A percentile compares a stretch with the other conserved stretches of the same genome.
Conservation (phyloP, 1,140 invertebrate genomes). For the Ridgeia piscesae region DNA sequence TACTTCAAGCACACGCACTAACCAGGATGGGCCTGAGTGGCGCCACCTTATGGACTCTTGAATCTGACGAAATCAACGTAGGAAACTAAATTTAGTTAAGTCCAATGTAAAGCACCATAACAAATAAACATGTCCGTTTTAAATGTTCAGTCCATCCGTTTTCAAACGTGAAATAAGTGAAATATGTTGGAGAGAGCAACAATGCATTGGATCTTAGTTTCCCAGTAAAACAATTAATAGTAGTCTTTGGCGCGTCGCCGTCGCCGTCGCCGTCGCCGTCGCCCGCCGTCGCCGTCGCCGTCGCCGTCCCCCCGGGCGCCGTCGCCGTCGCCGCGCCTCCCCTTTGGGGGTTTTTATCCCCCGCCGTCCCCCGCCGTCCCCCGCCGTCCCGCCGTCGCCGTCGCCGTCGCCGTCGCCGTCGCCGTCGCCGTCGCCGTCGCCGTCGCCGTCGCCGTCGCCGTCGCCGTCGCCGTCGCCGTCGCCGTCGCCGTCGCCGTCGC, state of each 20-base stretch:
- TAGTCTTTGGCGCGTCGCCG: too few relatives aligned
- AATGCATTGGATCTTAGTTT: not conserved
- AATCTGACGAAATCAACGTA: not conserved
- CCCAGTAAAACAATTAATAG: too few relatives aligned
- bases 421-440: not conserved
- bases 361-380: not conserved
- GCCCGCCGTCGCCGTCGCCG: too few relatives aligned
- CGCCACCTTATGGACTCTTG: not conserved
- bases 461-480: slow-evolving; percentile 8
- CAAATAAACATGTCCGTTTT: too few relatives aligned
- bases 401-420: not conserved
- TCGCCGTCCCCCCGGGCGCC: too few relatives aligned
- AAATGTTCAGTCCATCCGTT: too few relatives aligned
- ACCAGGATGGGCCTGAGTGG: not conserved
- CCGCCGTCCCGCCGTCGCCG: not conserved
- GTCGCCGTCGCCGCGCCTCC: too few relatives aligned
- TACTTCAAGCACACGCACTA: not conserved
- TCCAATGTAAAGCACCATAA: too few relatives aligned
- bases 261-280: too few relatives aligned
- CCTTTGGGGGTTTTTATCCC: too few relatives aligned
- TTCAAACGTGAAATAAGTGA: not conserved
- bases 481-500: not conserved
- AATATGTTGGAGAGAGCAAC: not conserved
- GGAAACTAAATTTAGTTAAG: not conserved
- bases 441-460: not conserved